Conservation (phyloP, 2,888 invertebrate species). For the Norana najaformis region DNA sequence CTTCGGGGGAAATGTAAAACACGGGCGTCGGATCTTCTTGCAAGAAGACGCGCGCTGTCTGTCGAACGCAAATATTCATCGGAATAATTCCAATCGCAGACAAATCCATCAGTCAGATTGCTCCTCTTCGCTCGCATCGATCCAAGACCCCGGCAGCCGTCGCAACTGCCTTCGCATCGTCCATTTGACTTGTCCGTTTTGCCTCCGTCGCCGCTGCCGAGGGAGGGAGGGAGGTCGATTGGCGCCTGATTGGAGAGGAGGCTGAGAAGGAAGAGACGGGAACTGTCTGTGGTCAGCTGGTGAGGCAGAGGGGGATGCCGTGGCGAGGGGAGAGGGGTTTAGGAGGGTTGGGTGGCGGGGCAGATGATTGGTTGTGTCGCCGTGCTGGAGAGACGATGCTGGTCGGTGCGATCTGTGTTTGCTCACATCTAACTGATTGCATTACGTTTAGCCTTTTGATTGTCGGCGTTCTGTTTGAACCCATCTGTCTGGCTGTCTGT, state of each 20-base stretch:
- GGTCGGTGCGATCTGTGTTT: not conserved
- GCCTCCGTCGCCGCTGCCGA: not conserved
- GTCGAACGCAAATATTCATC: not conserved
- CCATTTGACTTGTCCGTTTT: too few relatives aligned
- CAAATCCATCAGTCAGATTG: not conserved
- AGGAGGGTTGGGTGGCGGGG: too few relatives aligned
- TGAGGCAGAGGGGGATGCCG: not conserved
- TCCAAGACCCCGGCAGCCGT: not conserved
- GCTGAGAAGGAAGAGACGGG: too few relatives aligned
- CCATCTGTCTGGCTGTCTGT: not conserved
- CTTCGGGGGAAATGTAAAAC: conserved; percentile 10
- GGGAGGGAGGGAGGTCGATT: not conserved
- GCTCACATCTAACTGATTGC: conserved; percentile 5
- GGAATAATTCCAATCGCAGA: conserved; percentile 3
- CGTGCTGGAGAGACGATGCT: not conserved
- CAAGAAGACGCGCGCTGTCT: not conserved
- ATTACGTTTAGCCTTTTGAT: conserved; percentile 13
- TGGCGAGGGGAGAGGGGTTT: too few relatives aligned
- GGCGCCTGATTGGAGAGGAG: not conserved
- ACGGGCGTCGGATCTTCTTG: not conserved
- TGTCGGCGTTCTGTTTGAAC: not conserved
- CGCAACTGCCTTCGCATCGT: not conserved
- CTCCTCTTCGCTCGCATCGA: not conserved
- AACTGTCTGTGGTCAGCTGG: too few relatives aligned
- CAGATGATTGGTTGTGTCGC: conserved; percentile 1